Conservation (phyloP, 1,140 invertebrate species). For the Drosophila sucinea region DNA sequence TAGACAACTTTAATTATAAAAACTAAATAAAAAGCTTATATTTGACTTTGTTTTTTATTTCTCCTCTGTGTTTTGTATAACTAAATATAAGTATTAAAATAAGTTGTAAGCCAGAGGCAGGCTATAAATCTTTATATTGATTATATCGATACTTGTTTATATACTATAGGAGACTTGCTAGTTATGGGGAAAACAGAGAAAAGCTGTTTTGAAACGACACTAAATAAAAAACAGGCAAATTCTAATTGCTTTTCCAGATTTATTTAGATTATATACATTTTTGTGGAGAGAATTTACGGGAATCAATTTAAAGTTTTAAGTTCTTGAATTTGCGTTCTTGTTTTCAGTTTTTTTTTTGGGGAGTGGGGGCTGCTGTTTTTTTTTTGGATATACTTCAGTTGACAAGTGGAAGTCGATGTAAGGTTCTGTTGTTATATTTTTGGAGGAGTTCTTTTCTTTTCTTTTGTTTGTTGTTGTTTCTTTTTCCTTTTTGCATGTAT, state of each 20-base stretch:
- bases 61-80: background rate
- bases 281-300: no score
- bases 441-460: background rate
- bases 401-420: background rate
- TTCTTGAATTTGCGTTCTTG: no score
- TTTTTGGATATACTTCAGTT: background rate
- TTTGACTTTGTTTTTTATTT: background rate
- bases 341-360: no score
- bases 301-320: no score
- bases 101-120: slow-evolving; percentile 7
- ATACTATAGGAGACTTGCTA: background rate
- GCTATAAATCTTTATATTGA: background rate
- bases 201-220: no score
- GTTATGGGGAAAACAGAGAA: background rate
- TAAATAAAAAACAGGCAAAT: background rate
- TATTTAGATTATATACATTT: no score
- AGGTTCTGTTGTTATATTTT: background rate
- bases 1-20: slow-evolving; percentile 4
- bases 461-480: background rate
- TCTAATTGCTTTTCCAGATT: no score
- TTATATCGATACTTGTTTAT: background rate
- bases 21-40: background rate
- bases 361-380: no score
- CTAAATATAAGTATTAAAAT: slow-evolving; percentile 2
- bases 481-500: slow-evolving; percentile 26